Evolutionary conservation across 2,113 vertebrate species (phyloP), one percentile per base, ranked within the genome.

Genomic region (Mastomys coucha): DNA sequence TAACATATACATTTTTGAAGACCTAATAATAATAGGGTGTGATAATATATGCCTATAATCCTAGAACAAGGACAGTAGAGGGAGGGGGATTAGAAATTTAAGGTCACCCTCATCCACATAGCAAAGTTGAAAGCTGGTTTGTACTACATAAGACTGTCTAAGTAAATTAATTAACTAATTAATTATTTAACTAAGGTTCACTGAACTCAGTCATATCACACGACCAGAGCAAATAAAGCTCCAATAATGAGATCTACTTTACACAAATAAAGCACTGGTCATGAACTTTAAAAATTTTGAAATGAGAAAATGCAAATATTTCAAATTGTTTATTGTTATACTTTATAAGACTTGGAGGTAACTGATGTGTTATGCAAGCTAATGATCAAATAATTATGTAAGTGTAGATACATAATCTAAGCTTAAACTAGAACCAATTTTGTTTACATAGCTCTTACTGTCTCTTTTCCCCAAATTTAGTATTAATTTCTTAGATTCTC

Each of bases 281-380:
- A 93, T 45, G 88, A 87, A 17, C 5, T 60, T 73, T 93, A 76
- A 89, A 92, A 67, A 39, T 36, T 81, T 82, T 88, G 6, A 95
- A 89, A 94, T 65, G 63, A 65, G 26, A 65, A 65, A 65, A 91
- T 75, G 58, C 28, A 84, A 39, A 94, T 63, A 73, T 95, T 84
- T 28, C 24, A 39, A 78, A 77, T n/a, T 11, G 76, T 84, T 91
- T 69, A 77, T 49, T 90, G 8, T 77, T 51, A 89, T 91, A 76
- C 49, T 81, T 93, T 53, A 94, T 33, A 19, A 69, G 17, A 82
- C 45, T 60, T 91, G 28, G 24, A 76, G 2, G 26, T 82, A 16
- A 39, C 86, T 73, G 33, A 1, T 81, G 7, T 81, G 53, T 22
- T 82, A 53, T 60, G 5, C 24, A 84, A 88, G 28, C 49, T 82